Evolutionary conservation across 2,888 invertebrate genomes (phyloP).

Genomic region (Philaethria dido): DNA sequence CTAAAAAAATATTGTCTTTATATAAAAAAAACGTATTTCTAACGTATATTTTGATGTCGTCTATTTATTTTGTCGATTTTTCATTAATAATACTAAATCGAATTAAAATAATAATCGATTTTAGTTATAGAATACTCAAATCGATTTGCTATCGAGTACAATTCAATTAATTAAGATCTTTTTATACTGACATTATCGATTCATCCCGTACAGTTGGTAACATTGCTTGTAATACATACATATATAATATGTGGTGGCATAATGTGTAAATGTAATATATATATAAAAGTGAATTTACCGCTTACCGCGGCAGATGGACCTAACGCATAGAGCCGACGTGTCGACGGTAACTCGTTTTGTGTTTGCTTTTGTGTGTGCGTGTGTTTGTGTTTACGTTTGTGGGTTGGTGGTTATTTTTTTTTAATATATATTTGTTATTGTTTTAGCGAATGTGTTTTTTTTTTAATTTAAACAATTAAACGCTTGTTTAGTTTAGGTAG

Average conservation of each 20-base stretch:
- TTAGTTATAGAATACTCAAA: no score
- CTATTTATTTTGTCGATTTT: no score
- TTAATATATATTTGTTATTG: neutral
- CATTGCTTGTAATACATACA: conserved; percentile 10
- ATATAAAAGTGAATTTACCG: conserved; percentile 64
- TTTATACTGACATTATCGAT: neutral
- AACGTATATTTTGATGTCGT: no score
- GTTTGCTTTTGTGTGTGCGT: conserved; percentile 49
- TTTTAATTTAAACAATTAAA: conserved; percentile 2
- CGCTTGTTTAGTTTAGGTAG: neutral
- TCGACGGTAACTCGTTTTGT: conserved; percentile 72
- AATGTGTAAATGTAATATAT: conserved; percentile 55
- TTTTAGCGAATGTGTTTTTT: conserved; percentile 10
- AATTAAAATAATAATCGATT: neutral
- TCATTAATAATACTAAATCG: neutral
- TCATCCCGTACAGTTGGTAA: conserved; percentile 4
- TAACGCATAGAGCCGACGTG: conserved; percentile 80
- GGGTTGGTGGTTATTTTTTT: conserved; percentile 36
- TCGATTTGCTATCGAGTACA: no score
- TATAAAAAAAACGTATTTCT: neutral
- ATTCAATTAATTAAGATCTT: neutral
- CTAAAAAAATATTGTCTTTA: neutral
- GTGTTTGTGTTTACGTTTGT: conserved; percentile 40
- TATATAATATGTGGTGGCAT: conserved; percentile 47
- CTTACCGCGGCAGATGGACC: conserved; percentile 82